Conservation (phyloP, 2,888 invertebrate species). For the Coenonympha glycerion region DNA sequence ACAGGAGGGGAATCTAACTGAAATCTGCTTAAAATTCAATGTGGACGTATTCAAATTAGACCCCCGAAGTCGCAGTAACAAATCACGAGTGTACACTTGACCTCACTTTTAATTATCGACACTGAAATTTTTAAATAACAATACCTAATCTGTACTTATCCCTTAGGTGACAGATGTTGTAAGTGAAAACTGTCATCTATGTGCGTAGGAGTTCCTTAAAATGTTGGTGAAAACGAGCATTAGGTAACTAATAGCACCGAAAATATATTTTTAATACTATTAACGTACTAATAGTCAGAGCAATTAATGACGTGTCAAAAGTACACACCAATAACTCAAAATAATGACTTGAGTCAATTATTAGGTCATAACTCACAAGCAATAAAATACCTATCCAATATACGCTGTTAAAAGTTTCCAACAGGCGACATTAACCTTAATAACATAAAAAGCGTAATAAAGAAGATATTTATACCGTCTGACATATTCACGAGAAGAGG, state of each 20-base stretch:
- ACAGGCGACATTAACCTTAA: neutral
- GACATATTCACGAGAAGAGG: slow-evolving; percentile 11
- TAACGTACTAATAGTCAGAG: too few relatives aligned
- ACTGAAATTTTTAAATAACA: neutral
- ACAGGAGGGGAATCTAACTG: slow-evolving; percentile 6
- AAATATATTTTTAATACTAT: too few relatives aligned
- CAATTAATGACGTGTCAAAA: too few relatives aligned
- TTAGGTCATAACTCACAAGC: too few relatives aligned
- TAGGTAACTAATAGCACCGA: too few relatives aligned
- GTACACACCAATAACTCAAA: too few relatives aligned
- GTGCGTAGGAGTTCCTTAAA: too few relatives aligned
- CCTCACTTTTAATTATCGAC: slow-evolving; percentile 14
- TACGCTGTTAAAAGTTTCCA: slow-evolving; percentile 6
- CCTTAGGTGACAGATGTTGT: too few relatives aligned
- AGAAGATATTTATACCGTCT: slow-evolving; percentile 5
- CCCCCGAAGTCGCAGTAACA: slow-evolving; percentile 9
- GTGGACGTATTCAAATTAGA: slow-evolving; percentile 10
- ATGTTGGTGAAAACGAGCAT: too few relatives aligned
- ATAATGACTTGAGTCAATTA: too few relatives aligned
- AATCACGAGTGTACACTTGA: slow-evolving; percentile 11
- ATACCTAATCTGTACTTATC: too few relatives aligned
- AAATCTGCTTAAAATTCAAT: slow-evolving; percentile 8
- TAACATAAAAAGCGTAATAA: slow-evolving; percentile 7
- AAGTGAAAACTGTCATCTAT: too few relatives aligned
- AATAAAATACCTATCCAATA: neutral